Evolutionary conservation across 2,113 vertebrate genomes (phyloP).

Genomic region (Elephantulus edwardii): DNA sequence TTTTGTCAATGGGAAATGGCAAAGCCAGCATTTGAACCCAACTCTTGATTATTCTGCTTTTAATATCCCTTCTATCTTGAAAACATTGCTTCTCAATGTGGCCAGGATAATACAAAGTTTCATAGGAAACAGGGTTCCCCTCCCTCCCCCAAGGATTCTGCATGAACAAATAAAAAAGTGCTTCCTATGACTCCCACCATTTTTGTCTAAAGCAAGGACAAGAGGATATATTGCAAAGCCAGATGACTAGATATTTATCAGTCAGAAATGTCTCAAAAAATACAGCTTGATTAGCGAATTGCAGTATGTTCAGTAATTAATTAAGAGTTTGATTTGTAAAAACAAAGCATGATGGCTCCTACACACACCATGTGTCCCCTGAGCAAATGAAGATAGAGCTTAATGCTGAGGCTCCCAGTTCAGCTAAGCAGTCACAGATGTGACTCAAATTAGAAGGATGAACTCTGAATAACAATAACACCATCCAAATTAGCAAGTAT

Average conservation of each 20-base stretch:
- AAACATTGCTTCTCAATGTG: background rate
- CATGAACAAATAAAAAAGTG: constrained; percentile 25
- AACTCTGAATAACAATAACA: constrained; percentile 71
- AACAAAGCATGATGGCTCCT: constrained; percentile 78
- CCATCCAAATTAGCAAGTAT: constrained; percentile 59
- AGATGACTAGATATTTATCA: constrained; percentile 80
- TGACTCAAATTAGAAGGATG: constrained; percentile 74
- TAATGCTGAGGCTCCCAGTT: constrained; percentile 65
- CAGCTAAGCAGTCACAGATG: constrained; percentile 76
- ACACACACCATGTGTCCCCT: constrained; percentile 79
- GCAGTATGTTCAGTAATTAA: constrained; percentile 81
- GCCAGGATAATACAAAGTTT: background rate
- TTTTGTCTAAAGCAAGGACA: constrained; percentile 75
- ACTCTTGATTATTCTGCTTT: background rate
- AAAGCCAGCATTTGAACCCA: background rate
- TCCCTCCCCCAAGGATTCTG: background rate
- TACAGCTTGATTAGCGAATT: constrained; percentile 79
- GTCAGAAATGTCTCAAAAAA: constrained; percentile 79
- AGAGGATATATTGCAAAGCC: constrained; percentile 63
- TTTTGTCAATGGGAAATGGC: background rate
- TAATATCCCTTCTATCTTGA: background rate
- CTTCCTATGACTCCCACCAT: constrained; percentile 45
- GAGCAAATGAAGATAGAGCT: constrained; percentile 71
- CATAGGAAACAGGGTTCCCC: background rate
- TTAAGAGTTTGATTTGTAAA: constrained; percentile 81